Evolutionary conservation across 2,888 invertebrate genomes (phyloP), one percentile per base, ranked within the genome.

Genomic region (Tupiocoris notatus): DNA sequence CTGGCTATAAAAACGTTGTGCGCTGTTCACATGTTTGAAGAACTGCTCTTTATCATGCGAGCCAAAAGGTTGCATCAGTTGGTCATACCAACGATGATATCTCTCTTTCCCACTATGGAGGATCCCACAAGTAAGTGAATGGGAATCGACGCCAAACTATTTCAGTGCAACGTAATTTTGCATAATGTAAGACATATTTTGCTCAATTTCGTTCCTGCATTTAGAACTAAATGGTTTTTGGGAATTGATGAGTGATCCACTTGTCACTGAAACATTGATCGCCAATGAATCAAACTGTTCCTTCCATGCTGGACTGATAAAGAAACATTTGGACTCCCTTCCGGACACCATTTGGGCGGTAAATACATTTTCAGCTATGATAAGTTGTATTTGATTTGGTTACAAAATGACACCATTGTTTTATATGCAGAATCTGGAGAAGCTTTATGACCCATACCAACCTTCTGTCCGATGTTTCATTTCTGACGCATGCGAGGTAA

Each of bases 1-100:
- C 83, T 88, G 80, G 89, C 89, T 9, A 86, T 90, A 66, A 88
- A 87, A 81, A 86, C 90, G 21, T 86, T 89, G 7, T 88, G 89
- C 75, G 88, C 89, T 81, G 88, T 88, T 25, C 87, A 88, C 54
- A 85, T 89, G 71, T 89, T 88, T 86, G 87, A 87, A 79, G 84
- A 89, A 58, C 84, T 90, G 20, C 83, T 86, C 80, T 86, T 86
- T 76, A 82, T 90, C 79, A 87, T 86, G 24, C 83, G 83, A 9
- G 83, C 84, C 66, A 84, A 88, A 80, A 88, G 89, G 71, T 83
- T 89, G 21, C 86, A 87, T 77, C 84, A 85, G 25, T 88, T 62
- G 7, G 54, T 73, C 16, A 12, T 73, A 9, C 73, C 73, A 21
- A 62, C 73, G 12, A 22, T 88, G 83, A 87, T 88, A 67, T 84